These are phyloP conservation scores for Phodopus roborovskii DNA, from an alignment of 2,113 vertebrate species.

Conservation along the genomic window DNA sequence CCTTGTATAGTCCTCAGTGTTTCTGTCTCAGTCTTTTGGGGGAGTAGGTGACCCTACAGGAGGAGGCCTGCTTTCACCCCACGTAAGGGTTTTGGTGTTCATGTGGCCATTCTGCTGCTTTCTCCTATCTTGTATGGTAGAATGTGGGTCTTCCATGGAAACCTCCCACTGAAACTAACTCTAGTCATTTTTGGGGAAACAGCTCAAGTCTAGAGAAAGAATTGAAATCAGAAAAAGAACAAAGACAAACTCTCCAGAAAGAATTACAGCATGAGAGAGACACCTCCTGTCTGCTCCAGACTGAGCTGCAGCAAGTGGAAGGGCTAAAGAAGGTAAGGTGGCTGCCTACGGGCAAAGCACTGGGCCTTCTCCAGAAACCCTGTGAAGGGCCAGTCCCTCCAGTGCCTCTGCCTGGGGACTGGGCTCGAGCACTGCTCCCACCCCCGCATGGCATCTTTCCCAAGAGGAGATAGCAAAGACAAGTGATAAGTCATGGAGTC, in stretches of 20 bases:
- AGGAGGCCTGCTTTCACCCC: neutral
- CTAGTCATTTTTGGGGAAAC: slow-evolving; percentile 25
- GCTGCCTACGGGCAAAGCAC: neutral
- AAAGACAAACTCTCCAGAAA: slow-evolving; percentile 93
- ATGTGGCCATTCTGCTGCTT: neutral
- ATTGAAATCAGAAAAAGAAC: slow-evolving; percentile 93
- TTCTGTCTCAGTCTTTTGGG: neutral
- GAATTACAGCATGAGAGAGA: slow-evolving; percentile 94
- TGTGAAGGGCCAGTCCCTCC: neutral
- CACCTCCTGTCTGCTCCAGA: slow-evolving; percentile 91
- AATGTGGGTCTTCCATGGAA: neutral
- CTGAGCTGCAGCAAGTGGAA: slow-evolving; percentile 95
- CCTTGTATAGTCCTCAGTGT: neutral
- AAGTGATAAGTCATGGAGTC: accelerated
- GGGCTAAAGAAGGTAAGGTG: slow-evolving; percentile 90
- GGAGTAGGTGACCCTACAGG: neutral
- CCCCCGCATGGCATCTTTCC: neutral
- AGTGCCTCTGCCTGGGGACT: too few species aligned
- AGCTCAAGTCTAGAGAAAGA: slow-evolving; percentile 94
- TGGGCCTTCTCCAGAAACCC: neutral
- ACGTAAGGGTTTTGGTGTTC: neutral
- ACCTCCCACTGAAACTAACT: slow-evolving; percentile 56
- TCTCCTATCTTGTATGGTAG: neutral
- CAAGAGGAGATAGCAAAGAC: neutral
- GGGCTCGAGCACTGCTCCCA: accelerated